Evolutionary conservation across 2,113 vertebrate genomes (phyloP).

Genomic region (Oryzias curvinotus): DNA sequence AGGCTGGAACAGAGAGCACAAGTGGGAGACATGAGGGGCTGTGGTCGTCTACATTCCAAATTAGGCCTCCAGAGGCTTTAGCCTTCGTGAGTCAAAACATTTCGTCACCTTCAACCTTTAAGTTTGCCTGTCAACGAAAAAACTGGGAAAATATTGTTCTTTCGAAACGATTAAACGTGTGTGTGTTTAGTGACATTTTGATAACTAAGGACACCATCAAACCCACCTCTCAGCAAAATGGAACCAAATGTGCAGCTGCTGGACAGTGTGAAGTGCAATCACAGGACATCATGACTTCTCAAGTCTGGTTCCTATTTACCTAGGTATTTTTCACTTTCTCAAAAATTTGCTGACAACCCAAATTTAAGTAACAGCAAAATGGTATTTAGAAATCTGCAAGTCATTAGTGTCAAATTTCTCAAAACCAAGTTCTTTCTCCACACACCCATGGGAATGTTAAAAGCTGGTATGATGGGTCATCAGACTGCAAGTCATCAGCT

Average conservation of each 20-base stretch:
- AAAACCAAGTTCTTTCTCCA: conserved; percentile 22
- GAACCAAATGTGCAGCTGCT: conserved; percentile 63
- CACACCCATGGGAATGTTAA: background rate
- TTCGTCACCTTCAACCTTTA: conserved; percentile 44
- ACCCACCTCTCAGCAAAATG: conserved; percentile 49
- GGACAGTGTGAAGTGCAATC: conserved; percentile 64
- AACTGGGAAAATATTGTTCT: conserved; percentile 69
- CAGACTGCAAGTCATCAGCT: background rate
- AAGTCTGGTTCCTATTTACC: conserved; percentile 71
- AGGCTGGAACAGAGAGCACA: conserved; percentile 5
- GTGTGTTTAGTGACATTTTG: conserved; percentile 49
- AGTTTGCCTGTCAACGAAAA: conserved; percentile 29
- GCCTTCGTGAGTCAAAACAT: conserved; percentile 45
- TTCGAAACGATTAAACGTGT: conserved; percentile 48
- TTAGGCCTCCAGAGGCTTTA: conserved; percentile 31
- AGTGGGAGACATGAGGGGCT: conserved; percentile 20
- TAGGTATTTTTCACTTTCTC: conserved; percentile 26
- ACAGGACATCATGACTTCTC: conserved; percentile 53
- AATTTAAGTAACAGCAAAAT: conserved; percentile 57
- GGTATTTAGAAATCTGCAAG: conserved; percentile 61
- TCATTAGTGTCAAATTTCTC: conserved; percentile 46
- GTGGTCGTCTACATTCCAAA: conserved; percentile 42
- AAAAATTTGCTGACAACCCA: conserved; percentile 59
- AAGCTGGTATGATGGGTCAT: background rate
- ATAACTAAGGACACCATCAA: conserved; percentile 54